Percentiles rank a stretch among this genome's conserved stretches.
Conservation (phyloP, 2,888 invertebrate genomes). For the Amblyteles armatorius region DNA sequence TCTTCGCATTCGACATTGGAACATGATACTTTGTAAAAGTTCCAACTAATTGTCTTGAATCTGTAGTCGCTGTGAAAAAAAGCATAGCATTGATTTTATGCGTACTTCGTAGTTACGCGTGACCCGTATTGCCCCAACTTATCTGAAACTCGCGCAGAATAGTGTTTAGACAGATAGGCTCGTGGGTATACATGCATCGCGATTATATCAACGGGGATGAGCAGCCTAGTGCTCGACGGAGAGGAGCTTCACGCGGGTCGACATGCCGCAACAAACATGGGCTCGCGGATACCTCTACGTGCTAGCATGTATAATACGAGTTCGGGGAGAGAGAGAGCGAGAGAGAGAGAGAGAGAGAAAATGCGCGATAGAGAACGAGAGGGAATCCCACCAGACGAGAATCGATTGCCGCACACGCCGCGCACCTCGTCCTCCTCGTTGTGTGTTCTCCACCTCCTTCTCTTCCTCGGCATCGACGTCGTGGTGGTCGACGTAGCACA, state of each 20-base stretch:
- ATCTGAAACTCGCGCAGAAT: not conserved
- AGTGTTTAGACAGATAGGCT: not conserved
- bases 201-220: constrained; percentile 37
- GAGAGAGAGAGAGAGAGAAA: constrained; percentile 24
- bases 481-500: constrained; percentile 26
- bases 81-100: not conserved
- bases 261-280: constrained; percentile 66
- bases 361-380: not conserved
- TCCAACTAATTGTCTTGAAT: not conserved
- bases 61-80: not conserved
- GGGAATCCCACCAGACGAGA: constrained; percentile 59
- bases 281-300: constrained; percentile 19
- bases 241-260: constrained; percentile 52
- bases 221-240: constrained; percentile 3
- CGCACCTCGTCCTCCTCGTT: constrained; percentile 60
- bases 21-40: too few species aligned
- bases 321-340: not conserved
- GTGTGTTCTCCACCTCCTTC: constrained; percentile 34
- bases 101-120: not conserved
- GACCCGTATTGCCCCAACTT: not conserved
- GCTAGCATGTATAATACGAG: constrained; percentile 4
- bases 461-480: constrained; percentile 13
- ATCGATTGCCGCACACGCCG: constrained; percentile 74
- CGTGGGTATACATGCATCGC: not conserved
- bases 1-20: too few species aligned